Evolutionary conservation across 92 coral and sea anemone genomes (phyloP).

Genomic region (Epizoanthus ramosus): DNA sequence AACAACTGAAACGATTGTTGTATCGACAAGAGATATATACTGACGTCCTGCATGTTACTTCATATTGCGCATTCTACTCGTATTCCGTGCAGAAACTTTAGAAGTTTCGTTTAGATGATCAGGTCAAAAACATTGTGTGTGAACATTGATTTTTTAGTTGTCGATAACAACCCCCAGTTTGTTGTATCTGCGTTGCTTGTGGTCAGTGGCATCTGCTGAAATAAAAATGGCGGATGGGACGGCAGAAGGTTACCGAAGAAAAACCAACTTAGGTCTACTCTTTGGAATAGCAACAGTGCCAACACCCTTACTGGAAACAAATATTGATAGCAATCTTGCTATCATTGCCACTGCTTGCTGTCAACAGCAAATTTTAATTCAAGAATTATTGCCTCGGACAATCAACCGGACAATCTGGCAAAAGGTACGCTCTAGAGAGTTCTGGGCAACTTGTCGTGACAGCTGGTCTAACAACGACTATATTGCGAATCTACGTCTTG

Average conservation of each 20-base stretch:
- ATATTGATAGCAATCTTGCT: constrained; percentile 12
- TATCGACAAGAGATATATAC: too few relatives aligned
- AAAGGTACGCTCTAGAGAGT: constrained; percentile 47
- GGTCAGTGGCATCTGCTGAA: constrained; percentile 35
- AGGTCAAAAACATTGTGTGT: not conserved
- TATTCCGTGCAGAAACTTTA: too few relatives aligned
- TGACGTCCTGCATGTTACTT: too few relatives aligned
- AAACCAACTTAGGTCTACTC: constrained; percentile 5
- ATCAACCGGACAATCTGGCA: constrained; percentile 36
- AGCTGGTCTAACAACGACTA: constrained; percentile 44
- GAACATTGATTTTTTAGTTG: constrained; percentile 5
- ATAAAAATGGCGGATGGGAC: constrained; percentile 19
- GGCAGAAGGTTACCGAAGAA: constrained; percentile 13
- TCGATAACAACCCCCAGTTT: constrained; percentile 35
- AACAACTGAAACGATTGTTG: too few relatives aligned
- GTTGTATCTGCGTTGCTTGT: constrained; percentile 29
- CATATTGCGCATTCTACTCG: too few relatives aligned
- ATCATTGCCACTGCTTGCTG: constrained; percentile 34
- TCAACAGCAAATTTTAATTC: constrained; percentile 33
- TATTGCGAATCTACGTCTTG: constrained; percentile 43
- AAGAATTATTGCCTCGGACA: constrained; percentile 31
- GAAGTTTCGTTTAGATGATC: constrained; percentile 11
- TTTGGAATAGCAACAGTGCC: not conserved
- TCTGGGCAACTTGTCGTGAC: constrained; percentile 44
- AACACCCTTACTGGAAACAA: not conserved